A percentile compares a stretch with the other conserved stretches of the same genome.
Evolutionary conservation across 92 coral and sea anemone species (phyloP).

Genomic region (Phenganax subtilis): DNA sequence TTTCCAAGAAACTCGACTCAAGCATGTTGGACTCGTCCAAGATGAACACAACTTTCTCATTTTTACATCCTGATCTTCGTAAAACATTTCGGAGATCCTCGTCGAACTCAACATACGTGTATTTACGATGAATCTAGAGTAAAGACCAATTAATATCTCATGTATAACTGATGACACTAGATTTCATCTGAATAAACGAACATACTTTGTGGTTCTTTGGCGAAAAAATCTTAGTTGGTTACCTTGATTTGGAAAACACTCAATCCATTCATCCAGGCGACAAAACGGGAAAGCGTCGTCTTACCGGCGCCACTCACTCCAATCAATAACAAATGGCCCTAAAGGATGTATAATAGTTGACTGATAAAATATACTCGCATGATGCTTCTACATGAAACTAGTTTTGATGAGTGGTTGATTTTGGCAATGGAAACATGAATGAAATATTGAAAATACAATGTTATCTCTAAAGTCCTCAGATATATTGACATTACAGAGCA

Average conservation of each 20-base stretch:
- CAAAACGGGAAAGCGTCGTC: slow-evolving; percentile 95
- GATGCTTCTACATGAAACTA: background rate
- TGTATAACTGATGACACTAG: background rate
- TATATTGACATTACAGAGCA: too few species aligned
- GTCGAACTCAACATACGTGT: slow-evolving; percentile 83
- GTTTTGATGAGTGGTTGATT: too few species aligned
- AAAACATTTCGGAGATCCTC: slow-evolving; percentile 89
- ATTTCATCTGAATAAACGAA: background rate
- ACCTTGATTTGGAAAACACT: slow-evolving; percentile 99
- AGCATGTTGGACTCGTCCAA: slow-evolving; percentile 95
- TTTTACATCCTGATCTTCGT: slow-evolving; percentile 93
- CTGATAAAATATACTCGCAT: background rate
- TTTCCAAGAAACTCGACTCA: slow-evolving; percentile 92
- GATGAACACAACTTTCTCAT: slow-evolving; percentile 91
- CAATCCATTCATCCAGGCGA: slow-evolving; percentile 99
- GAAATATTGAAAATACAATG: too few species aligned
- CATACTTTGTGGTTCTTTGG: background rate
- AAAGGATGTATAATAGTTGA: background rate
- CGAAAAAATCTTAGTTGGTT: background rate
- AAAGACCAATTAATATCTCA: background rate
- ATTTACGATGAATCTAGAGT: slow-evolving; percentile 92
- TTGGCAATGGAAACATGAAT: too few species aligned
- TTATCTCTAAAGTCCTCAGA: too few species aligned
- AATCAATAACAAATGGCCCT: slow-evolving; percentile 97
- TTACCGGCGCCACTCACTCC: slow-evolving; percentile 99